Evolutionary conservation across 2,888 invertebrate species (phyloP), one percentile per base, ranked within the genome.

Genomic region (Stenodema calcarata): DNA sequence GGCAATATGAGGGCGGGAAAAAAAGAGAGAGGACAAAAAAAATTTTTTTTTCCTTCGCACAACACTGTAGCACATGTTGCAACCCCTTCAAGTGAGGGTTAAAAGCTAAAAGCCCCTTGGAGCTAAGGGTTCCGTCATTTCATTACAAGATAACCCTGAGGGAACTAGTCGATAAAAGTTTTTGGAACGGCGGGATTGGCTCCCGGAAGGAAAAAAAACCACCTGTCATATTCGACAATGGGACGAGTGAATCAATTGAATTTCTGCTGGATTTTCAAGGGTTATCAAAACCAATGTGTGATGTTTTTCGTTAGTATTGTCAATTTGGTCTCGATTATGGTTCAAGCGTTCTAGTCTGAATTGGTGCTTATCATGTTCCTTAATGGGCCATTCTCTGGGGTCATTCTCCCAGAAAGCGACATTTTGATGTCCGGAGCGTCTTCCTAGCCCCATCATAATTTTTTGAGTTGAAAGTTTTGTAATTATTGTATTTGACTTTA

Each of bases 31-130:
- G n/a, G 41, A 41, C 30, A 73, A 84, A 84, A 44, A 84, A 73
- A n/a, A 16, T 28, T 73, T 73, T n/a, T n/a, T n/a, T n/a, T n/a
- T n/a, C n/a, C n/a, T n/a, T 73, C 73, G 83, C 70, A 44, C 73
- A 84, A 84, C 83, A 82, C 70, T 47, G 83, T 18, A 84, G 83
- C 83, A 84, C 83, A 84, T 84, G 83, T 70, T 82, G 73, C 83
- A n/a, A 73, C 27, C 83, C 83, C 80, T 62, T 62, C 62, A 62
- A 62, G 62, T 62, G 62, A 54, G 73, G 83, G 83, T 84, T 84
- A 84, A 84, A 84, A 84, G 83, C 83, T 84, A 80, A 80, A 80
- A 80, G 80, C 80, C 54, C 80, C 35, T 73, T 16, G 23, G 18
- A 70, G 70, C 70, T 73, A 41, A 47, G 83, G 44, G 44, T 47